These are phyloP conservation scores for Sylvilagus bachmani DNA, from an alignment of 2,113 vertebrate genomes.

Conservation along the genomic window DNA sequence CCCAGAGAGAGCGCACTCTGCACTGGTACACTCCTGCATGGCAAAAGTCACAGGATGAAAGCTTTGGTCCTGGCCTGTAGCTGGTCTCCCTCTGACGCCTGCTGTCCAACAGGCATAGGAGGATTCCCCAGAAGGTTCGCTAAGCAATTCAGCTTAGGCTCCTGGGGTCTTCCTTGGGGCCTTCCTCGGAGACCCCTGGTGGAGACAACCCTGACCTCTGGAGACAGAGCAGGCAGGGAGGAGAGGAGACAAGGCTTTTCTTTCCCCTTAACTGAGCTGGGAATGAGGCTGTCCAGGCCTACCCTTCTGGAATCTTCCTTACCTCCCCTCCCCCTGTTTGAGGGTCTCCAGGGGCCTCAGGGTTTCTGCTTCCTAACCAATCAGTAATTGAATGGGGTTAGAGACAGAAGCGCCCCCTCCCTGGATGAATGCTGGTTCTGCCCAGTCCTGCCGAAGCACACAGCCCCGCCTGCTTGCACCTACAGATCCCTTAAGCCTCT, in stretches of 20 bases:
- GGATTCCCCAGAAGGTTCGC: not conserved
- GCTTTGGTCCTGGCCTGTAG: not conserved
- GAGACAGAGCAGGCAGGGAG: not conserved
- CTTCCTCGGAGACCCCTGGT: not conserved
- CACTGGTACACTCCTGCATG: not conserved
- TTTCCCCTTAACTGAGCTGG: not conserved
- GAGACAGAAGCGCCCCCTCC: not conserved
- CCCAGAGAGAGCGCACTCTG: not conserved
- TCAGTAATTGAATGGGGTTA: not conserved
- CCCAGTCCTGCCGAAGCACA: not conserved
- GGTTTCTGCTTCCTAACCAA: not conserved
- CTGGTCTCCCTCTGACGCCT: not conserved
- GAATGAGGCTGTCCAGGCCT: not conserved
- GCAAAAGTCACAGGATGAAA: not conserved
- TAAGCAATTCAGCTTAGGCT: not conserved
- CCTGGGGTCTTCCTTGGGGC: not conserved
- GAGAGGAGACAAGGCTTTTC: not conserved
- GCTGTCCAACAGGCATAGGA: not conserved
- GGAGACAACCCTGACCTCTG: not conserved
- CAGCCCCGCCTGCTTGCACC: not conserved
- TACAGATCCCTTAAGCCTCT: slow-evolving; percentile 39
- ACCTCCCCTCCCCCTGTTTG: not conserved
- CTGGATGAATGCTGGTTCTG: not conserved
- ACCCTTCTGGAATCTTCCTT: not conserved
- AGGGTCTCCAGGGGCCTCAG: not conserved